Conservation (phyloP, 1,140 invertebrate genomes). For the Centruroides sculpturatus region DNA sequence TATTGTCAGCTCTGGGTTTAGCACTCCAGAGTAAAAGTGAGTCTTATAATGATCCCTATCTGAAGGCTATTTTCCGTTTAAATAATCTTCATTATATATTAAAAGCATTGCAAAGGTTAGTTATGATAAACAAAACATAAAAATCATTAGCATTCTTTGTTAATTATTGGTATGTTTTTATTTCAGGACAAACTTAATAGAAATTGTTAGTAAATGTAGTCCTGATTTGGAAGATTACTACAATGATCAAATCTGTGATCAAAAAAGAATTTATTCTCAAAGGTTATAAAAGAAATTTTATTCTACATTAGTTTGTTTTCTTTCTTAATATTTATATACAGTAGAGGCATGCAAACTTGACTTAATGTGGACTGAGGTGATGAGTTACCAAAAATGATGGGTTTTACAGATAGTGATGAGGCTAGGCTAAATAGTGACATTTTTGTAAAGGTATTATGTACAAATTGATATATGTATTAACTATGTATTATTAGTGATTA, state of each 20-base stretch:
- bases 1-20: constrained; percentile 66
- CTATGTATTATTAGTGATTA: too few species aligned
- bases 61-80: constrained; percentile 66
- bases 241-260: constrained; percentile 61
- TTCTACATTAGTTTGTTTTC: not conserved
- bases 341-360: too few species aligned
- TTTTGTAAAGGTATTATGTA: too few species aligned
- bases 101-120: constrained; percentile 62
- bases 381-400: too few species aligned
- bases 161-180: constrained; percentile 6
- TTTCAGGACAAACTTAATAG: constrained; percentile 49
- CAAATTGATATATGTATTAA: too few species aligned
- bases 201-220: constrained; percentile 58
- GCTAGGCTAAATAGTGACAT: too few species aligned
- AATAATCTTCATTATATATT: constrained; percentile 90
- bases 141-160: not conserved
- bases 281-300: constrained; percentile 36
- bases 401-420: too few species aligned
- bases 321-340: too few species aligned
- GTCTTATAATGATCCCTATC: constrained; percentile 54
- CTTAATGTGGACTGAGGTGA: too few species aligned
- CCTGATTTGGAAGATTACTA: constrained; percentile 64
- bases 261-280: constrained; percentile 59
- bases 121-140: not conserved
- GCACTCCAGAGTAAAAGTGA: constrained; percentile 64